These are phyloP conservation scores for Antedon mediterranea DNA, from an alignment of 53 echinoderm and acorn worm species.

Conservation along the genomic window DNA sequence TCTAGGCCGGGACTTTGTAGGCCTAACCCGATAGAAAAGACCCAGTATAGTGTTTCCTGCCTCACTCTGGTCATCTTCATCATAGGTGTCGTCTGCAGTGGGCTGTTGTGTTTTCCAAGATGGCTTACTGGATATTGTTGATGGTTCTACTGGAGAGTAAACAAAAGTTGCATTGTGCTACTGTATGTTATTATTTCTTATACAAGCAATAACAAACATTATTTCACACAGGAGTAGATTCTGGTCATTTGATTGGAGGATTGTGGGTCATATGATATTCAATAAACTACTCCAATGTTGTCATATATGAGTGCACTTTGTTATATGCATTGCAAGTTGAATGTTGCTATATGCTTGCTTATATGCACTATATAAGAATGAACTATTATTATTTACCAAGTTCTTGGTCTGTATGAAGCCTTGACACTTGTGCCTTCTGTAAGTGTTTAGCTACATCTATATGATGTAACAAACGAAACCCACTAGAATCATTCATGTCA, in stretches of 20 bases:
- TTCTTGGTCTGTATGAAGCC: slow-evolving; percentile 10
- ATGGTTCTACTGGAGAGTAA: slow-evolving; percentile 21
- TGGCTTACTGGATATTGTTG: slow-evolving; percentile 71
- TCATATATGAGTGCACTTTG: too few species aligned
- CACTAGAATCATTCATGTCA: slow-evolving; percentile 64
- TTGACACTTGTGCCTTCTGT: slow-evolving; percentile 14
- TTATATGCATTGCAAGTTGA: too few species aligned
- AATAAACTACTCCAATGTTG: too few species aligned
- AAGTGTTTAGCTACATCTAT: slow-evolving; percentile 57
- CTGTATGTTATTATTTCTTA: not conserved
- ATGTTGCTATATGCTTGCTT: too few species aligned
- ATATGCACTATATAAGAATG: too few species aligned
- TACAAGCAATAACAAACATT: too few species aligned
- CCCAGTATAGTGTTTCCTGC: slow-evolving; percentile 59
- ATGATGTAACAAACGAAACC: slow-evolving; percentile 61
- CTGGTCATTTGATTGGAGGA: too few species aligned
- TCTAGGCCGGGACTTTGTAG: not conserved
- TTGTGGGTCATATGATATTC: too few species aligned
- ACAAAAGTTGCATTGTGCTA: not conserved
- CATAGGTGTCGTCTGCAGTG: slow-evolving; percentile 2
- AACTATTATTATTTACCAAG: slow-evolving; percentile 3
- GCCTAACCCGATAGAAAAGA: slow-evolving; percentile 19
- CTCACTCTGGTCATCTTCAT: slow-evolving; percentile 16
- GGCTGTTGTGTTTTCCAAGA: slow-evolving; percentile 37
- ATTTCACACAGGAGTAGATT: too few species aligned